Conservation (phyloP, 2,888 invertebrate species). For the Apotomis capreana region DNA sequence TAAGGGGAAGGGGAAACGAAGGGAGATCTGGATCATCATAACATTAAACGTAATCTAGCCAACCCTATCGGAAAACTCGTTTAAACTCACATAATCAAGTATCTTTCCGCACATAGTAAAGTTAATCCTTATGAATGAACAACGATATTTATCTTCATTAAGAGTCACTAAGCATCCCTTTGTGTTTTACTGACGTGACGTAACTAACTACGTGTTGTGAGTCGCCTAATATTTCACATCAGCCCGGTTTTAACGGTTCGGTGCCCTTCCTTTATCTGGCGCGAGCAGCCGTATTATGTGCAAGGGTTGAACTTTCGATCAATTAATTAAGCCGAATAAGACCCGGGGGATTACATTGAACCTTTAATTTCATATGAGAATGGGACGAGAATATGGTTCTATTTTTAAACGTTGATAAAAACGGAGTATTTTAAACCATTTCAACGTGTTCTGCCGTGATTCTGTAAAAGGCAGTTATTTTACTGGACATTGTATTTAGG, state of each 20-base stretch:
- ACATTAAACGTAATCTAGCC: slow-evolving; percentile 18
- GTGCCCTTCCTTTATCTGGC: slow-evolving; percentile 76
- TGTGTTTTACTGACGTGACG: slow-evolving; percentile 75
- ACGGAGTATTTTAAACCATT: too few relatives aligned
- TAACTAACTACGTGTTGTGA: slow-evolving; percentile 77
- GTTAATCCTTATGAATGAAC: slow-evolving; percentile 79
- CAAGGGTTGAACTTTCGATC: slow-evolving; percentile 81
- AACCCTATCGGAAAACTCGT: slow-evolving; percentile 28
- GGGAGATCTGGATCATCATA: slow-evolving; percentile 1
- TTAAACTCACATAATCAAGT: slow-evolving; percentile 48
- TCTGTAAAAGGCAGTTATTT: too few relatives aligned
- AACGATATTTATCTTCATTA: slow-evolving; percentile 82
- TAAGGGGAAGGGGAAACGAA: too few relatives aligned
- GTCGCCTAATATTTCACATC: slow-evolving; percentile 81
- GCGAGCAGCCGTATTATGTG: slow-evolving; percentile 78
- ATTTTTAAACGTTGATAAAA: too few relatives aligned
- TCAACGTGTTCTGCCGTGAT: too few relatives aligned
- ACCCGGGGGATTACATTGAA: slow-evolving; percentile 70
- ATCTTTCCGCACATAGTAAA: slow-evolving; percentile 70
- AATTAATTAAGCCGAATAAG: slow-evolving; percentile 80
- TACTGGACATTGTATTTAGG: too few relatives aligned
- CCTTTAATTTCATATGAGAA: slow-evolving; percentile 47
- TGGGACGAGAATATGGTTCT: too few relatives aligned
- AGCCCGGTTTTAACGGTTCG: slow-evolving; percentile 75
- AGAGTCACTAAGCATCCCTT: slow-evolving; percentile 78